Evolutionary conservation across 30 jellyfish, hydroid and myxozoan genomes (phyloP), one percentile per base, ranked within the genome.

Genomic region (Clytia hemisphaerica): DNA sequence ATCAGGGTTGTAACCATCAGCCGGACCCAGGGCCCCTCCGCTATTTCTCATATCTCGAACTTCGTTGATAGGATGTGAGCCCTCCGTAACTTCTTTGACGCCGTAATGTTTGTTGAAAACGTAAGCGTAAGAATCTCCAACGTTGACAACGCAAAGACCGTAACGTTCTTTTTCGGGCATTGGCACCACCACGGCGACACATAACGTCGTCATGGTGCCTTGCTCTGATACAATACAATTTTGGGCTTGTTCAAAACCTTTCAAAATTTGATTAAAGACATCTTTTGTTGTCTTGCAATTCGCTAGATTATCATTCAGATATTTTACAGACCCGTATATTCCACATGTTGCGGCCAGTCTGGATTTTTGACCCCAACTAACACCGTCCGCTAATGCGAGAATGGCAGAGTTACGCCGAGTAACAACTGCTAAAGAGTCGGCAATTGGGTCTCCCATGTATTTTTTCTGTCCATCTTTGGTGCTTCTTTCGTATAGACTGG

Each of bases 1-100:
- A 66, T 85, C 96, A 3, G 96, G 96, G 46, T 85, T 85, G 59
- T 19, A 72, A 38, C 96, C 96, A 72, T 85, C 96, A 2, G 92
- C 96, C 0, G 93, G 96, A 21, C 96, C 96, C 28, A 85, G 79
- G 3, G 96, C 89, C 35, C 96, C 96, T 24, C 96, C 96, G 21
- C 94, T 58, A 65, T 24, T 54, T 58, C 94, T 73, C 96, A 85
- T 85, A 70, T 85, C 96, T 28, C 96, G 84, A 16, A 34, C 73
- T 50, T 78, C 76, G 30, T 77, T 92, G 19, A 85, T 16, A 2
- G 82, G 47, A 38, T 85, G 96, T 26, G 96, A 85, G 9, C 96
- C 96, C 42, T 61, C 45, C n/a, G 96, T 85, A 18, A 85, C 93
- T 44, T 85, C 96, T 44, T 83, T 72, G 21, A 85, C 96, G 58